These are phyloP conservation scores for Lithophane semibrunnea DNA, from an alignment of 2,888 invertebrate genomes.

Conservation along the genomic window DNA sequence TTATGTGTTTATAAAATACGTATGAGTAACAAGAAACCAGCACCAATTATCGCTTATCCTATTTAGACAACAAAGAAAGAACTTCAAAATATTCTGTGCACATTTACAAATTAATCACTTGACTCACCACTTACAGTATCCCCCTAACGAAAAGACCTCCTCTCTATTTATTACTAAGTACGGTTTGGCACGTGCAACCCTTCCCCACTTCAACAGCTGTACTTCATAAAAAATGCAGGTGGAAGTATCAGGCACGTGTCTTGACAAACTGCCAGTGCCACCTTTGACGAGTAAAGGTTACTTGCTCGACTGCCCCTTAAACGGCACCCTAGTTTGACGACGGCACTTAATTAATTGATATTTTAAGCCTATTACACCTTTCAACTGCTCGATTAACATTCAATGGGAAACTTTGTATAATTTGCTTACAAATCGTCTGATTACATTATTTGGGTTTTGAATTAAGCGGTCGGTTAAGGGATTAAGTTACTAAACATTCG, in stretches of 20 bases:
- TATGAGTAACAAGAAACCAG: neutral
- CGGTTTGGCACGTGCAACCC: constrained; percentile 44
- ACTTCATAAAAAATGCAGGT: constrained; percentile 70
- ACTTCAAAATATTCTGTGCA: neutral
- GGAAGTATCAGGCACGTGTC: constrained; percentile 65
- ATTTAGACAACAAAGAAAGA: neutral
- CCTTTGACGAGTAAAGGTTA: constrained; percentile 74
- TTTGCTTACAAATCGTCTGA: constrained; percentile 55
- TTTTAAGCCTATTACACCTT: constrained; percentile 68
- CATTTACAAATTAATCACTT: neutral
- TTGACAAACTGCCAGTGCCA: constrained; percentile 62
- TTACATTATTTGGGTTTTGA: constrained; percentile 47
- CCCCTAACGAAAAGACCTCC: no score
- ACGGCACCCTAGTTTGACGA: constrained; percentile 51
- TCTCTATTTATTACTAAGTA: constrained; percentile 16
- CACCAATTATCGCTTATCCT: neutral
- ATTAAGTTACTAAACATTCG: constrained; percentile 4
- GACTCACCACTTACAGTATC: neutral
- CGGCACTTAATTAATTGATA: constrained; percentile 66
- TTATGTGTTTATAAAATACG: neutral
- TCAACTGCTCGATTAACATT: constrained; percentile 58
- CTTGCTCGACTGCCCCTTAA: constrained; percentile 67
- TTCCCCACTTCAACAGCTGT: constrained; percentile 53
- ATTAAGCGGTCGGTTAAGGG: constrained; percentile 26
- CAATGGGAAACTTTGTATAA: constrained; percentile 53